Percentiles rank a stretch among this genome's conserved stretches.
These are phyloP conservation scores for Pinna nobilis DNA, from an alignment of 1,140 invertebrate species.

Conservation along the genomic window DNA sequence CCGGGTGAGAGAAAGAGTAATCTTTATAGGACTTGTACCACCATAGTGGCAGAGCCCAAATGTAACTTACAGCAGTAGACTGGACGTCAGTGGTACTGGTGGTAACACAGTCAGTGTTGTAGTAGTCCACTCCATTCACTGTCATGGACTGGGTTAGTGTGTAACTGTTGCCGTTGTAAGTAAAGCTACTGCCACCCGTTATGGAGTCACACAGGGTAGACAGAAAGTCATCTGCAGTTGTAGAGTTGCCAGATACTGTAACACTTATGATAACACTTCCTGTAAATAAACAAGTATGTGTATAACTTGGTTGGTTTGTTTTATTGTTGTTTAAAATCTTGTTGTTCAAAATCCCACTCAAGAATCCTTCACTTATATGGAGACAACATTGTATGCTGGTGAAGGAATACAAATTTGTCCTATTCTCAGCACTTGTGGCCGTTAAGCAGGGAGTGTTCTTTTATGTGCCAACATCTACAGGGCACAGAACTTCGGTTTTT, in stretches of 20 bases:
- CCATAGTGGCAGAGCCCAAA: background rate
- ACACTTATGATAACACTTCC: slow-evolving; percentile 54
- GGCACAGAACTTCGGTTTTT: too few relatives aligned
- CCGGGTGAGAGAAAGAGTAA: too few relatives aligned
- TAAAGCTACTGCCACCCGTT: slow-evolving; percentile 39
- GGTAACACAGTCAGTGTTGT: background rate
- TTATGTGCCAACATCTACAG: too few relatives aligned
- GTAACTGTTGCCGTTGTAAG: slow-evolving; percentile 39
- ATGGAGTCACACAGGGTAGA: slow-evolving; percentile 46
- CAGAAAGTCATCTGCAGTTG: slow-evolving; percentile 34
- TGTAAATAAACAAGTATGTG: slow-evolving; percentile 25
- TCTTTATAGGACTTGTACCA: too few relatives aligned
- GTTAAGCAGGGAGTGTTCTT: too few relatives aligned
- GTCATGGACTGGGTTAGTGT: slow-evolving; percentile 39
- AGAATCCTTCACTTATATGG: too few relatives aligned
- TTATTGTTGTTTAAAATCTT: too few relatives aligned
- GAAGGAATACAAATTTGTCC: too few relatives aligned
- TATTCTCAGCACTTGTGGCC: too few relatives aligned
- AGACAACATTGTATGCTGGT: too few relatives aligned
- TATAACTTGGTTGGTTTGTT: too few relatives aligned
- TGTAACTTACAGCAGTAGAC: background rate
- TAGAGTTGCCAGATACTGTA: slow-evolving; percentile 35
- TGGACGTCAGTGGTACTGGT: background rate
- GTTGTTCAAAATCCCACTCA: too few relatives aligned
- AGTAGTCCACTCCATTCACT: slow-evolving; percentile 45